These are phyloP conservation scores for Neomonachus schauinslandi DNA, from an alignment of 2,113 vertebrate species.

Conservation along the genomic window DNA sequence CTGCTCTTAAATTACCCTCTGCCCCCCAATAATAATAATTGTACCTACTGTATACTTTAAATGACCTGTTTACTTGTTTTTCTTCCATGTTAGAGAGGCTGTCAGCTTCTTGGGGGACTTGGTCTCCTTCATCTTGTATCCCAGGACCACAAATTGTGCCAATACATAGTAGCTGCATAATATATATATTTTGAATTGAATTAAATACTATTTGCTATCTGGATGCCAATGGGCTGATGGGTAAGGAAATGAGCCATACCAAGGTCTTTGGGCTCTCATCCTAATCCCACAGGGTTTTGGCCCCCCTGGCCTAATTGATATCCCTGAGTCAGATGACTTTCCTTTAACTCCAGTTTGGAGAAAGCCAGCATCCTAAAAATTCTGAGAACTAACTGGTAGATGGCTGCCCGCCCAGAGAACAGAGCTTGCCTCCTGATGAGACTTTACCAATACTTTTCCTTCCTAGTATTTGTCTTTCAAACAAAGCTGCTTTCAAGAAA, in stretches of 20 bases:
- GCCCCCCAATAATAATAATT: background rate
- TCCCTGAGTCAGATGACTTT: background rate
- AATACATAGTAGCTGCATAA: background rate
- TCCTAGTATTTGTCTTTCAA: slow-evolving; percentile 56
- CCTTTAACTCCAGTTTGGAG: background rate
- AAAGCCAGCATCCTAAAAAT: background rate
- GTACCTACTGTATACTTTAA: background rate
- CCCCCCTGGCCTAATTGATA: background rate
- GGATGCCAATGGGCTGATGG: background rate
- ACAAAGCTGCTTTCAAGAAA: slow-evolving; percentile 70
- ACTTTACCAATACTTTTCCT: slow-evolving; percentile 25
- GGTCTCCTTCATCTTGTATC: background rate
- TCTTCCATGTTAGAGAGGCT: background rate
- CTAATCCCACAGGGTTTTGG: background rate
- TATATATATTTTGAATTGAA: background rate
- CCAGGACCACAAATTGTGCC: background rate
- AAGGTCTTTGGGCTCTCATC: background rate
- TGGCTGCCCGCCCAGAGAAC: background rate
- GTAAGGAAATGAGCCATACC: background rate
- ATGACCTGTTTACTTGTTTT: background rate
- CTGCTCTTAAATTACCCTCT: background rate
- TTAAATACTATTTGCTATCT: background rate
- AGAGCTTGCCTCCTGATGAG: slow-evolving; percentile 40
- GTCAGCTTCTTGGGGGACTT: background rate
- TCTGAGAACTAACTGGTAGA: slow-evolving; percentile 38